A percentile compares a stretch with the other conserved stretches of the same genome.
These are phyloP conservation scores for Equus quagga DNA, from an alignment of 2,113 vertebrate species.

Conservation along the genomic window DNA sequence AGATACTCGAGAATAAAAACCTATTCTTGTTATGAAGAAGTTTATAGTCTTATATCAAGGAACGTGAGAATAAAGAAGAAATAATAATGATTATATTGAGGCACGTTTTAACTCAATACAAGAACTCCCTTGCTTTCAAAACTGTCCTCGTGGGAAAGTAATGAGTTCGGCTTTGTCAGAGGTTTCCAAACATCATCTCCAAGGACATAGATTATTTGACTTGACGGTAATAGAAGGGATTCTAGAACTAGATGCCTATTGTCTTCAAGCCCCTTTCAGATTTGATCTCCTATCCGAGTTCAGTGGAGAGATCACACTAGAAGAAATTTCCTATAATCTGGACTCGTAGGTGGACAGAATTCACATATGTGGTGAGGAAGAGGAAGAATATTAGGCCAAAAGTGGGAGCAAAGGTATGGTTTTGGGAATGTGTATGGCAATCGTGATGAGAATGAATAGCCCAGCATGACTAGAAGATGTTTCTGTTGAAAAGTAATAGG, in stretches of 20 bases:
- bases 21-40: background rate
- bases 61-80: background rate
- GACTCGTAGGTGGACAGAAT: background rate
- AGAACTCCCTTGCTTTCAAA: background rate
- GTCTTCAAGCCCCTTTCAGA: background rate
- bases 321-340: background rate
- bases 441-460: background rate
- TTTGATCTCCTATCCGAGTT: background rate
- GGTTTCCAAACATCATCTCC: conserved; percentile 10
- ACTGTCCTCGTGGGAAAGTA: background rate
- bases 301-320: background rate
- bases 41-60: background rate
- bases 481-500: background rate
- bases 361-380: background rate
- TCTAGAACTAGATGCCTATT: background rate
- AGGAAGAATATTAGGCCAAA: background rate
- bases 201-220: background rate
- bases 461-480: background rate
- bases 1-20: background rate
- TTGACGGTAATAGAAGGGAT: background rate
- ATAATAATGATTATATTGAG: background rate
- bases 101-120: background rate
- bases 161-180: background rate
- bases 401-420: background rate
- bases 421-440: background rate